Evolutionary conservation across 2,888 invertebrate species (phyloP), one percentile per base, ranked within the genome.

Genomic region (Melolontha melolontha): DNA sequence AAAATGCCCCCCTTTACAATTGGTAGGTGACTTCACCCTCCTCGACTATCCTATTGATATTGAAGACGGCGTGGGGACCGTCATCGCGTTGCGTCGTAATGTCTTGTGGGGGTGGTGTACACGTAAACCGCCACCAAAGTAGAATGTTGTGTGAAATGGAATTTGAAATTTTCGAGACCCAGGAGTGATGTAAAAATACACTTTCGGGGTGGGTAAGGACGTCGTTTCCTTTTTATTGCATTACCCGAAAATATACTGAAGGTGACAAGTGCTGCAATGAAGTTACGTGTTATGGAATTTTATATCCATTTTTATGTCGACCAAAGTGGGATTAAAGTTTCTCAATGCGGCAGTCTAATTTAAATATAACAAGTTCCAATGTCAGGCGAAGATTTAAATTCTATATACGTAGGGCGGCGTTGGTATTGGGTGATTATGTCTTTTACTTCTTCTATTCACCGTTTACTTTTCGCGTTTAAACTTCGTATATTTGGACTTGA

Each of bases 151-250:
- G 77, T 77, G 80, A 82, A 83, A 83, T 83, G 82, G 84, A 83
- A 84, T 83, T 83, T 83, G 82, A 83, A 84, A 83, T 83, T 84
- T 81, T 80, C 77, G 79, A 76, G 80, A 79, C 83, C 82, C 83
- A 73, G 80, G 83, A 83, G 84, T 83, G 82, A 81, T 81, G 82
- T 83, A 83, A 84, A 84, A 83, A 82, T 83, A 84, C 81, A 82
- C 82, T 81, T 79, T 79, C 77, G 77, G 73, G 77, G 77, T 80
- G 79, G 80, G 80, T 80, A 79, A 79, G 76, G 79, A 79, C 78
- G 81, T 78, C 81, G 81, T 82, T 82, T 80, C 78, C 80, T 79
- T 80, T 81, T 82, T 82, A 82, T 82, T 81, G 78, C 81, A 82
- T 82, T 82, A 82, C 80, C 59, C 73, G 79, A 79, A 79, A 81